Evolutionary conservation across 2,797 vertebrate genomes (phyloP).

Genomic region (Passerculus sandwichensis): DNA sequence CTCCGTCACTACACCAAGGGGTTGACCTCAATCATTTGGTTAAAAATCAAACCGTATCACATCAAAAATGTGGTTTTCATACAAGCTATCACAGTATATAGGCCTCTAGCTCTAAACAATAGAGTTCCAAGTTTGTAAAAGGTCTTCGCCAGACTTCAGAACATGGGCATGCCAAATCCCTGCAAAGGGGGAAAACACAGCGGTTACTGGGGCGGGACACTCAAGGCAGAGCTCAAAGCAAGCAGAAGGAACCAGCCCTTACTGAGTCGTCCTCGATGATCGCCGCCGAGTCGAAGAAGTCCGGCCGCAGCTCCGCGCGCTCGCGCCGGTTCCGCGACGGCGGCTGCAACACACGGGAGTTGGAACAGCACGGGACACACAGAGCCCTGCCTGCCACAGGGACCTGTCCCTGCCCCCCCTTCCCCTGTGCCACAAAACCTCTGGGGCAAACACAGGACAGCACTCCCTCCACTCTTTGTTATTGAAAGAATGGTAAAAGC

Average conservation of each 20-base stretch:
- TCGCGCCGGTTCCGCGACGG: slow-evolving; percentile 98
- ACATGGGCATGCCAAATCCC: slow-evolving; percentile 99
- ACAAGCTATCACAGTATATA: slow-evolving; percentile 91
- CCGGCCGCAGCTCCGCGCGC: slow-evolving; percentile 96
- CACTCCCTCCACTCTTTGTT: rapidly evolving
- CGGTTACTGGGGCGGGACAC: rapidly evolving
- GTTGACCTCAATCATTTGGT: slow-evolving; percentile 83
- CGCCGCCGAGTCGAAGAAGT: slow-evolving; percentile 98
- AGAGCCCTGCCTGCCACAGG: neutral
- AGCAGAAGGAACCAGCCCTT: slow-evolving; percentile 46
- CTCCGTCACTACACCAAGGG: slow-evolving; percentile 78
- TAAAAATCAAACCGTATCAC: slow-evolving; percentile 84
- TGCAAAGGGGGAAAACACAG: slow-evolving; percentile 60
- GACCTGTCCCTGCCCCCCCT: neutral
- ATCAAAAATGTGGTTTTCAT: slow-evolving; percentile 83
- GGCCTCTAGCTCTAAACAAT: slow-evolving; percentile 88
- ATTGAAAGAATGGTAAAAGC: neutral
- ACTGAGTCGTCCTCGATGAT: slow-evolving; percentile 99
- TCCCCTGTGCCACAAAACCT: rapidly evolving
- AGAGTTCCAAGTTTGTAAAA: slow-evolving; percentile 85
- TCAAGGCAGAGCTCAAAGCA: neutral
- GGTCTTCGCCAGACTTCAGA: slow-evolving; percentile 87
- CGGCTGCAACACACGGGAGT: slow-evolving; percentile 80
- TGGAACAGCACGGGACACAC: neutral
- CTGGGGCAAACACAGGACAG: neutral